phyloP scores from a whole-genome alignment of 2,113 vertebrate species.

The Rhinoptilus africanus region DNA sequence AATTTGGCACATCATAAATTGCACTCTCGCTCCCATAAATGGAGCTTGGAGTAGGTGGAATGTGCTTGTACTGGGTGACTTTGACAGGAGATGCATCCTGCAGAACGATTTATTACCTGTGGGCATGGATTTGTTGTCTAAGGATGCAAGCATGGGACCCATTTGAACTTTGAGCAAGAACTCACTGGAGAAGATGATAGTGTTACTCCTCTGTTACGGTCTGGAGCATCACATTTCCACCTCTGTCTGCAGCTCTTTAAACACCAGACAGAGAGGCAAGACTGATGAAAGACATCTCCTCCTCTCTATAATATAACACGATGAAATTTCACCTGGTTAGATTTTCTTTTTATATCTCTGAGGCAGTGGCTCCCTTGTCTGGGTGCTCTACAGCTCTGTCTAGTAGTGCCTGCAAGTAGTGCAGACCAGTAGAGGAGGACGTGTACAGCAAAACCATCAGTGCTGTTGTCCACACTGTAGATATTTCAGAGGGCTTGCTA shows the following conservation, averaged over 20 bases:
- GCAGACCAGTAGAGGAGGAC: background rate
- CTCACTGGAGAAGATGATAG: background rate
- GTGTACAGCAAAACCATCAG: fast-evolving
- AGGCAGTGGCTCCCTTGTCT: background rate
- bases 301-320: background rate
- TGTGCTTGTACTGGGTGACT: background rate
- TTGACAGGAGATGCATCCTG: background rate
- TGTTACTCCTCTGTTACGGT: background rate
- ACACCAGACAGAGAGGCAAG: background rate
- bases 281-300: background rate
- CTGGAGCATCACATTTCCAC: background rate
- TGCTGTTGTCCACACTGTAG: background rate
- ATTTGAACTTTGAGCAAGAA: background rate
- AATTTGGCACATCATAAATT: background rate
- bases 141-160: background rate
- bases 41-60: background rate
- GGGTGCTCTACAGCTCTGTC: background rate
- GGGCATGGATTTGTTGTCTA: background rate
- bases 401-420: background rate
- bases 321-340: conserved; percentile 18
- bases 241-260: background rate
- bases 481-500: background rate
- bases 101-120: background rate
- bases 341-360: background rate
- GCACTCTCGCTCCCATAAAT: background rate